These are phyloP conservation scores for Andrena hattorfiana DNA, from an alignment of 2,888 invertebrate species.

Conservation along the genomic window DNA sequence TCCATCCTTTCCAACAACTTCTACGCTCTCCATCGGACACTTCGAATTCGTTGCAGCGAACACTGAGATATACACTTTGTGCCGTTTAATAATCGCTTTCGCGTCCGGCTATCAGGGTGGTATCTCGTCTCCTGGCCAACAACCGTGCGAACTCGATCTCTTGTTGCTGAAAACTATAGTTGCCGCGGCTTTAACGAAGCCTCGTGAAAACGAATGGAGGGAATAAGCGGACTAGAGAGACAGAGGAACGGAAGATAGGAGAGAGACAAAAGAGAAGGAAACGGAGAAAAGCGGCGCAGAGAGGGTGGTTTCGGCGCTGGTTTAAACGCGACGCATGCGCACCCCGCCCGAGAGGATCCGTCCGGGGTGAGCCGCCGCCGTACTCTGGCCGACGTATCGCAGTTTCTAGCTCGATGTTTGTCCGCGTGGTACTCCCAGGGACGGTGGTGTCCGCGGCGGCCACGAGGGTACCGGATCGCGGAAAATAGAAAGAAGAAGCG, in stretches of 20 bases:
- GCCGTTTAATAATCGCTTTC: no score
- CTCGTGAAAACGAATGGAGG: neutral
- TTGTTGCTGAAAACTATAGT: no score
- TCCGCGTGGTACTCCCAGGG: slow-evolving; percentile 80
- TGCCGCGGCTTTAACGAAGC: no score
- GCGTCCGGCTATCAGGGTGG: no score
- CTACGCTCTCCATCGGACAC: no score
- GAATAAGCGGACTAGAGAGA: neutral
- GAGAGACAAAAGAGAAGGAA: neutral
- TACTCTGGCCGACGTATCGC: slow-evolving; percentile 80
- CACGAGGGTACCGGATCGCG: slow-evolving; percentile 62
- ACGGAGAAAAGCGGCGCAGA: slow-evolving; percentile 1
- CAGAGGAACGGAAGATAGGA: neutral
- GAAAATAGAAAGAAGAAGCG: neutral
- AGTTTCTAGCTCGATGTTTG: slow-evolving; percentile 84
- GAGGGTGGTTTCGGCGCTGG: slow-evolving; percentile 76
- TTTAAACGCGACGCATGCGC: slow-evolving; percentile 83
- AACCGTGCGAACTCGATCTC: no score
- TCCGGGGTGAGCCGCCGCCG: slow-evolving; percentile 78
- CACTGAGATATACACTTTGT: no score
- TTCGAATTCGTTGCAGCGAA: no score
- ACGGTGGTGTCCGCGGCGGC: slow-evolving; percentile 57
- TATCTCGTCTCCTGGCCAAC: no score
- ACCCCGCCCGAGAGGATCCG: slow-evolving; percentile 71
- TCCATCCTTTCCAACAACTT: slow-evolving; percentile 25